These are phyloP conservation scores for Iselma pallidipennis DNA, from an alignment of 2,888 invertebrate species.

Conservation along the genomic window DNA sequence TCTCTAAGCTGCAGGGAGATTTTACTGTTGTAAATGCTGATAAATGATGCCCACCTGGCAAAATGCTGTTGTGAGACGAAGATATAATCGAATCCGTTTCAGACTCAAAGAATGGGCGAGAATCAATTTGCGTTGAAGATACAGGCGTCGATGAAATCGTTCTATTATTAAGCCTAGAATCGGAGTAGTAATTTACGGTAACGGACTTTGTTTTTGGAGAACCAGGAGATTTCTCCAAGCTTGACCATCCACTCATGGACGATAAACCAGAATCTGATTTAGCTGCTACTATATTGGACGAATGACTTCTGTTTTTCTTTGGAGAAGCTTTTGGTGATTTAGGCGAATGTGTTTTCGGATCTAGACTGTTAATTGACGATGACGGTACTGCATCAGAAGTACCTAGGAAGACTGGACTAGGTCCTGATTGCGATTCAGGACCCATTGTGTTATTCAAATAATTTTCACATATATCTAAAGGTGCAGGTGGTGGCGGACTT, in stretches of 20 bases:
- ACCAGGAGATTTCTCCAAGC: conserved; percentile 82
- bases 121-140: conserved; percentile 33
- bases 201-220: conserved; percentile 66
- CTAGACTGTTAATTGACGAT: conserved; percentile 50
- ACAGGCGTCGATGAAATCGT: conserved; percentile 30
- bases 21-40: conserved; percentile 62
- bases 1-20: conserved; percentile 59
- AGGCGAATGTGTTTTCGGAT: conserved; percentile 67
- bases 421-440: conserved; percentile 44
- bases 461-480: conserved; percentile 65
- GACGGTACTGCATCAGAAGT: conserved; percentile 45
- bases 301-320: conserved; percentile 65
- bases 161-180: conserved; percentile 14
- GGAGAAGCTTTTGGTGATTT: conserved; percentile 75
- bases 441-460: conserved; percentile 45
- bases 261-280: conserved; percentile 87
- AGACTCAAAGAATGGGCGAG: conserved; percentile 62
- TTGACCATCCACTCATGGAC: conserved; percentile 86
- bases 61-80: conserved; percentile 40
- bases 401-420: conserved; percentile 56
- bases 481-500: conserved; percentile 83
- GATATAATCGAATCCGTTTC: conserved; percentile 60
- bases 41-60: conserved; percentile 59
- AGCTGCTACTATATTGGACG: conserved; percentile 69
- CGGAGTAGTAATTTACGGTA: conserved; percentile 36